A percentile compares a stretch with the other conserved stretches of the same genome.
phyloP scores from a whole-genome alignment of 2,888 invertebrate genomes.

The Pegoplata infirma region DNA sequence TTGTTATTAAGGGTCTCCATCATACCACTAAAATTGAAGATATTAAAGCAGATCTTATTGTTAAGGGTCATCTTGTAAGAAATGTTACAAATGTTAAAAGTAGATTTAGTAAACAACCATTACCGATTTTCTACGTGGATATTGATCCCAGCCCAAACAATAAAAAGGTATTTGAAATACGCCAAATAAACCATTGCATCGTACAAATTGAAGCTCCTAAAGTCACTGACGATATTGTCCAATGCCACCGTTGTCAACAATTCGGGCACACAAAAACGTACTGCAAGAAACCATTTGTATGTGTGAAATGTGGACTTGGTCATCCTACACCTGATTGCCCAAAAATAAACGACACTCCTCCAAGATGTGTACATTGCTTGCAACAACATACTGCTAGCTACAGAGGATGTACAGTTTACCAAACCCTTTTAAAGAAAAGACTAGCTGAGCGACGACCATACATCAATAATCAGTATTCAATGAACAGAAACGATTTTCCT shows the following conservation, averaged over 20 bases:
- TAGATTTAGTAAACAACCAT: constrained; percentile 32
- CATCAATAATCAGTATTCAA: too few relatives aligned
- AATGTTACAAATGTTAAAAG: constrained; percentile 24
- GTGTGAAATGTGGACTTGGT: constrained; percentile 36
- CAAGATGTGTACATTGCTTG: too few relatives aligned
- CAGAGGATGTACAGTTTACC: too few relatives aligned
- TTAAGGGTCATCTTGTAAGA: constrained; percentile 33
- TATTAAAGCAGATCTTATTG: constrained; percentile 6
- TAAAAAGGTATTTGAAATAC: constrained; percentile 28
- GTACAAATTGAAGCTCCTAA: constrained; percentile 46
- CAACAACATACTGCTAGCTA: too few relatives aligned
- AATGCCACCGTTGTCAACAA: constrained; percentile 55
- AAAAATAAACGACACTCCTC: background rate
- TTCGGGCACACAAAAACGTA: too few relatives aligned
- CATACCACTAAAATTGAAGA: background rate
- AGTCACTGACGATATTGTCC: constrained; percentile 8
- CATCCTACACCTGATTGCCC: constrained; percentile 14
- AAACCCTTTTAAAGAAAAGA: too few relatives aligned
- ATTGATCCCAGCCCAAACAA: constrained; percentile 46
- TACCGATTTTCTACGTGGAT: constrained; percentile 29
- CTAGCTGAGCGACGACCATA: too few relatives aligned
- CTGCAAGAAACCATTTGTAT: constrained; percentile 38
- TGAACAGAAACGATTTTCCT: too few relatives aligned
- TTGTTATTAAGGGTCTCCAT: constrained; percentile 27
- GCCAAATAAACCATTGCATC: constrained; percentile 31